Evolutionary conservation across 2,797 vertebrate species (phyloP).

Genomic region (Acrossocheilus wenchowensis): DNA sequence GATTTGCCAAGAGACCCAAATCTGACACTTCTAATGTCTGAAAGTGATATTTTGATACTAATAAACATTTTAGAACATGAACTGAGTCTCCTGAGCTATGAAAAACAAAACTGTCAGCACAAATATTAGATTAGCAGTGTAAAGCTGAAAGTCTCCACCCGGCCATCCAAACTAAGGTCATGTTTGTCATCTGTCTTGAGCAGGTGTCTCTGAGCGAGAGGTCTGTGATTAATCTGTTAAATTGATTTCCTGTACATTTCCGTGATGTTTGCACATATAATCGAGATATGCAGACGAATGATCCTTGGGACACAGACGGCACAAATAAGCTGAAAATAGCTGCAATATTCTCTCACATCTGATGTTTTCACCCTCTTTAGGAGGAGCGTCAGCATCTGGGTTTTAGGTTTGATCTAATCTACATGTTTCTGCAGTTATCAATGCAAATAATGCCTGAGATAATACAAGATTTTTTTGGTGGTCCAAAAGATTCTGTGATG

Average conservation of each 20-base stretch:
- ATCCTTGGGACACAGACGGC: neutral
- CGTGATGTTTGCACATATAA: neutral
- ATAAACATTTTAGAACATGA: neutral
- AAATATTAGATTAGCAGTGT: neutral
- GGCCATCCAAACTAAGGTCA: neutral
- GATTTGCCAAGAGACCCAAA: neutral
- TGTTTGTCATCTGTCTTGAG: neutral
- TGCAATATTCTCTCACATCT: neutral
- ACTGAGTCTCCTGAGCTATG: neutral
- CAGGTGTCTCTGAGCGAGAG: neutral
- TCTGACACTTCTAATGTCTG: neutral
- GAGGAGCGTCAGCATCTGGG: neutral
- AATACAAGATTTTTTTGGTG: neutral
- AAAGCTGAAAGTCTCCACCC: neutral
- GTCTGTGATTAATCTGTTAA: neutral
- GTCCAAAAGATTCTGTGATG: neutral
- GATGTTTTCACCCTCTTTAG: neutral
- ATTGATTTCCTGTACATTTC: neutral
- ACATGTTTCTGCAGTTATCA: neutral
- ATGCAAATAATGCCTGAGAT: neutral
- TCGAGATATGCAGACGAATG: neutral
- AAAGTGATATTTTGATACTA: neutral
- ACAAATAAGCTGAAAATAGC: neutral
- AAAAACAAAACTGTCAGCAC: neutral
- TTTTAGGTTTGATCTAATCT: conserved; percentile 10